Conservation (phyloP, 2,888 invertebrate species). For the Athalia cordata region DNA sequence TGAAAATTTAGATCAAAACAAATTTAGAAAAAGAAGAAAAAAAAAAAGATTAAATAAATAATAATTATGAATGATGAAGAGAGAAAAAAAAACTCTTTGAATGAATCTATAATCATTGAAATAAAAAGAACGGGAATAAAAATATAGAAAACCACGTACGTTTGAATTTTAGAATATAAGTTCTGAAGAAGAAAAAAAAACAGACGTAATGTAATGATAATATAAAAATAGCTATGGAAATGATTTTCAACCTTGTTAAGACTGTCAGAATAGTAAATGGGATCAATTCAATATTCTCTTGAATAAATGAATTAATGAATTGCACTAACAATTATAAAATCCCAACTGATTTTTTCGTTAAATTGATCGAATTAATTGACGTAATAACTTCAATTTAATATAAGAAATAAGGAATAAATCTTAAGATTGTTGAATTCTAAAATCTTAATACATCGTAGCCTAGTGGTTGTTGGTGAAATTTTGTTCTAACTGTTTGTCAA, state of each 20-base stretch:
- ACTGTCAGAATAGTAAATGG: conserved; percentile 57
- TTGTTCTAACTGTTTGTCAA: conserved; percentile 35
- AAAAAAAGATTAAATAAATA: too few relatives aligned
- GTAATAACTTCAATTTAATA: neutral
- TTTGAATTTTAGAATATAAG: conserved; percentile 29
- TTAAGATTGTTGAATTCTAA: conserved; percentile 56
- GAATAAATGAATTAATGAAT: conserved; percentile 46
- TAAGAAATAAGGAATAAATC: conserved; percentile 28
- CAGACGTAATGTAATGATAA: conserved; percentile 21
- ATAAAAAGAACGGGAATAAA: neutral
- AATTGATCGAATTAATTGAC: conserved; percentile 15
- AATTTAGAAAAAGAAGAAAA: too few relatives aligned
- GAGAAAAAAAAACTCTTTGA: too few relatives aligned
- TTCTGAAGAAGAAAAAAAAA: neutral
- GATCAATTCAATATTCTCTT: conserved; percentile 64
- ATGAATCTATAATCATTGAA: neutral
- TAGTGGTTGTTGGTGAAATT: conserved; percentile 34
- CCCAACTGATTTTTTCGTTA: conserved; percentile 31
- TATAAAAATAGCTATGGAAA: conserved; percentile 2
- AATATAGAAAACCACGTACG: conserved; percentile 3
- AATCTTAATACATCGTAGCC: conserved; percentile 40
- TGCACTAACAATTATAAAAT: conserved; percentile 16
- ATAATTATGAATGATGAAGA: too few relatives aligned
- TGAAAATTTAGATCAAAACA: neutral
- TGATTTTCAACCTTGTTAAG: conserved; percentile 40